These are phyloP conservation scores for Dioctria rufipes DNA, from an alignment of 2,888 invertebrate genomes.

Conservation along the genomic window DNA sequence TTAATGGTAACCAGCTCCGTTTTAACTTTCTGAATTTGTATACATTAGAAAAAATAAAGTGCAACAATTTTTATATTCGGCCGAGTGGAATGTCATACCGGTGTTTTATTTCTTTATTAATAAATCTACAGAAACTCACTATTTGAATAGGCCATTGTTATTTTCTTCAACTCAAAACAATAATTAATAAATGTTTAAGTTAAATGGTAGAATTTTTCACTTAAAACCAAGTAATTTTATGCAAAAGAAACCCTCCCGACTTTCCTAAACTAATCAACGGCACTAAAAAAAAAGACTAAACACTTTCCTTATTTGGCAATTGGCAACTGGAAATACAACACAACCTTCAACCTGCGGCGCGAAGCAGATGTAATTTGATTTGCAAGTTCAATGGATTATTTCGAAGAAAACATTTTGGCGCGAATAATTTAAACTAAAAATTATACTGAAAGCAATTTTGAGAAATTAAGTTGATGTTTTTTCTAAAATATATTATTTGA, in stretches of 20 bases:
- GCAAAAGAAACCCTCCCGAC: conserved; percentile 17
- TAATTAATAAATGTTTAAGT: background rate
- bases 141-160: conserved; percentile 55
- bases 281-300: conserved; percentile 31
- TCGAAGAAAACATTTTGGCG: conserved; percentile 5
- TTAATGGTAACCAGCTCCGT: too few relatives aligned
- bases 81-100: conserved; percentile 25
- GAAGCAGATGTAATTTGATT: too few relatives aligned
- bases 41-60: background rate
- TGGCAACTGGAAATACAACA: background rate
- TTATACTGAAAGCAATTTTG: too few relatives aligned
- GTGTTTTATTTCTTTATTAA: conserved; percentile 39
- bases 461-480: too few relatives aligned
- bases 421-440: background rate
- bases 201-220: conserved; percentile 29
- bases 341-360: conserved; percentile 27
- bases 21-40: conserved; percentile 1
- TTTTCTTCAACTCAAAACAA: background rate
- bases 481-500: too few relatives aligned
- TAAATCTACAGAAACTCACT: conserved; percentile 51
- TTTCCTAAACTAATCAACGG: conserved; percentile 48
- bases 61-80: conserved; percentile 19
- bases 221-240: conserved; percentile 19
- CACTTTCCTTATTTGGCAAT: conserved; percentile 57
- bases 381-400: background rate